These are phyloP conservation scores for Ormyrus labotus DNA, from an alignment of 2,888 invertebrate genomes.

Conservation along the genomic window DNA sequence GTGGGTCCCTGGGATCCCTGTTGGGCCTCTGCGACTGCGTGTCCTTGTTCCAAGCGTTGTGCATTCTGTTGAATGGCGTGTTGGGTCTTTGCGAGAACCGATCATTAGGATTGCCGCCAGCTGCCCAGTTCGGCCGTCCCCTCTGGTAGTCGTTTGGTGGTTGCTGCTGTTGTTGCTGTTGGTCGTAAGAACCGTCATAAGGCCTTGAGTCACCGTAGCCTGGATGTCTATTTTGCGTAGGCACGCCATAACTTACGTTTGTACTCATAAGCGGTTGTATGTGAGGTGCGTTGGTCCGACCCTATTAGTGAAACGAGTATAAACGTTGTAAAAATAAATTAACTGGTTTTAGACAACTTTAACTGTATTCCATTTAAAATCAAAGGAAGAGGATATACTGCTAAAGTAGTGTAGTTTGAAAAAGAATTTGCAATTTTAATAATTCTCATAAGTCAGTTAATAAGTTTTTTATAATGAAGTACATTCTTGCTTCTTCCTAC, in stretches of 20 bases:
- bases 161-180: slow-evolving; percentile 26
- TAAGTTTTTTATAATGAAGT: no score
- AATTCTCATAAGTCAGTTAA: no score
- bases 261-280: slow-evolving; percentile 43
- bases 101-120: slow-evolving; percentile 1
- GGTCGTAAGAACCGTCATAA: slow-evolving; percentile 40
- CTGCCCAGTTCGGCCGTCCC: slow-evolving; percentile 20
- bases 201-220: slow-evolving; percentile 19
- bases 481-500: no score
- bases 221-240: slow-evolving; percentile 9
- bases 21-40: slow-evolving; percentile 10
- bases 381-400: no score
- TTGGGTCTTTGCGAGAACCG: slow-evolving; percentile 21
- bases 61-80: slow-evolving; percentile 16
- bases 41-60: slow-evolving; percentile 48
- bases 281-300: slow-evolving; percentile 25
- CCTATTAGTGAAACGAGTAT: slow-evolving; percentile 8
- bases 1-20: slow-evolving; percentile 42
- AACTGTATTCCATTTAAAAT: no score
- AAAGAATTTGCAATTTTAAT: no score
- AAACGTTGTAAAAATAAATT: not conserved
- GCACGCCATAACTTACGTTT: slow-evolving; percentile 20
- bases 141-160: slow-evolving; percentile 36
- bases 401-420: no score
- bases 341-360: not conserved